Evolutionary conservation across 2,888 invertebrate genomes (phyloP).

Genomic region (Tachina lurida): DNA sequence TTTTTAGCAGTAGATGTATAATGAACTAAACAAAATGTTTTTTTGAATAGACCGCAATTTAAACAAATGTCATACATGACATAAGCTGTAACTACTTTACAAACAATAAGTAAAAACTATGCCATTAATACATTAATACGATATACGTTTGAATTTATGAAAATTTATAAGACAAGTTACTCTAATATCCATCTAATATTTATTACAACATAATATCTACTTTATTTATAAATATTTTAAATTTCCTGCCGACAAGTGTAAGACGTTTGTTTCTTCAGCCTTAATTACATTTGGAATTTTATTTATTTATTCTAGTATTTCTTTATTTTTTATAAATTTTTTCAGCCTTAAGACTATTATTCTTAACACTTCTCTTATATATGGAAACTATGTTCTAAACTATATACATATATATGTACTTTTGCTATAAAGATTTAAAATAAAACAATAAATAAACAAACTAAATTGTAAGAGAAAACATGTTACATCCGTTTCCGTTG

Average conservation of each 20-base stretch:
- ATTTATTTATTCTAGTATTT: constrained; percentile 14
- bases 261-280: constrained; percentile 31
- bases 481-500: constrained; percentile 70
- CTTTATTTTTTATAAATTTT: constrained; percentile 2
- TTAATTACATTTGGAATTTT: constrained; percentile 56
- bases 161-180: too few species aligned
- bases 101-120: too few species aligned
- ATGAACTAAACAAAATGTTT: too few species aligned
- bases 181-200: background rate
- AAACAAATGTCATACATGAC: too few species aligned
- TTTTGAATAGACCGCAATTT: too few species aligned
- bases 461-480: constrained; percentile 59
- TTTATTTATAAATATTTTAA: background rate
- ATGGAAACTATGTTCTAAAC: background rate
- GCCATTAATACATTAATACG: too few species aligned
- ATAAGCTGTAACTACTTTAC: too few species aligned
- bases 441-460: constrained; percentile 25
- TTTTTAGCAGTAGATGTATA: too few species aligned
- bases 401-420: too few species aligned
- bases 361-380: constrained; percentile 14
- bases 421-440: constrained; percentile 13
- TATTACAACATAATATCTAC: background rate
- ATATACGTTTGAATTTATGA: too few species aligned
- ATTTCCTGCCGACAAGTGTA: background rate
- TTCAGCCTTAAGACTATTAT: constrained; percentile 41